Evolutionary conservation across 2,888 invertebrate species (phyloP), one percentile per base, ranked within the genome.

Genomic region (Cheilosia pagana): DNA sequence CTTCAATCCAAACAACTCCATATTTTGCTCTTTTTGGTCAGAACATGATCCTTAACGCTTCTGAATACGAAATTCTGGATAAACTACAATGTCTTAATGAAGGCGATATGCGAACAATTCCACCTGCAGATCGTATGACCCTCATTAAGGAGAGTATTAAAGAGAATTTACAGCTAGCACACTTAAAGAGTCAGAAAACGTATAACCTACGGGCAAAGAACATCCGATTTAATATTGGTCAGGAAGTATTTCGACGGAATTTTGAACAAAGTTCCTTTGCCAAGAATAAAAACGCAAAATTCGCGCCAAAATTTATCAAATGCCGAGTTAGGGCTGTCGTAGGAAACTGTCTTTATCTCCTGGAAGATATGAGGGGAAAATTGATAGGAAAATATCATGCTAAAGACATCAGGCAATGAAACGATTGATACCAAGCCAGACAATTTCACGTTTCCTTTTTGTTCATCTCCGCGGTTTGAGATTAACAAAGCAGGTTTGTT

Each of bases 291-390:
- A 43, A 3, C 1, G 14, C n/a, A 21, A 63, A 63, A 8, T 63
- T 50, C n/a, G 14, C 14, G 12, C 50, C 50, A 1, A 63, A 50
- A 39, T 63, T 63, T 50, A 31, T 63, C 2, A 63, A 50, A 21
- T 50, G 31, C 14, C 31, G 60, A 16, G 45, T 45, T 1, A 62
- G 60, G 25, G 28, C 23, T n/a, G 28, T 4, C 10, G 7, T 45
- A 45, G 60, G 43, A 16, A 45, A 60, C 28, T 28, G 60, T 8
- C 28, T 62, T 3, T 62, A 62, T 45, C 16, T 28, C 12, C 14
- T 62, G 3, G 60, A 62, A 16, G 45, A 62, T 45, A 16, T 62
- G 16, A 28, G 28, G 6, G 60, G 60, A 8, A 62, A 62, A 45
- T 28, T 45, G 1, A 19, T 62, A 16, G 60, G 60, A 14, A 41